phyloP scores from a whole-genome alignment of 2,113 vertebrate species.

The Dissostichus mawsoni region DNA sequence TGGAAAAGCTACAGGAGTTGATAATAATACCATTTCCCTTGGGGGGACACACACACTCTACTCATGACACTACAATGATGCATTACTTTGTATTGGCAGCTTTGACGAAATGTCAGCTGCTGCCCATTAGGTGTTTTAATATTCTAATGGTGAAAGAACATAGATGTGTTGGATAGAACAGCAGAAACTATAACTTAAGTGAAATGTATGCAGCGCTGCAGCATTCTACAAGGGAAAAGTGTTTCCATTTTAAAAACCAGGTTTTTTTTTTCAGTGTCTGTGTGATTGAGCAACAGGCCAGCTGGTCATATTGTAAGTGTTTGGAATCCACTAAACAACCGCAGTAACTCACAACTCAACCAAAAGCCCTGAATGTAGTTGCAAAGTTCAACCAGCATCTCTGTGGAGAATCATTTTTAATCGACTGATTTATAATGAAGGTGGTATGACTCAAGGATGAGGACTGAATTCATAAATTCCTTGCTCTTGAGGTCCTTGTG shows the following conservation, averaged over 20 bases:
- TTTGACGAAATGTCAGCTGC: neutral
- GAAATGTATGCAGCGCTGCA: neutral
- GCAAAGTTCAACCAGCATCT: slow-evolving; percentile 8
- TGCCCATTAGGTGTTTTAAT: neutral
- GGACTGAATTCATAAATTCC: neutral
- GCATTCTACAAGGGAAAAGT: neutral
- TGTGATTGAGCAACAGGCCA: slow-evolving; percentile 29
- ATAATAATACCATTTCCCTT: slow-evolving; percentile 51
- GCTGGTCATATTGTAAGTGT: slow-evolving; percentile 23
- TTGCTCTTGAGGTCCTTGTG: neutral
- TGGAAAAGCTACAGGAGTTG: slow-evolving; percentile 64
- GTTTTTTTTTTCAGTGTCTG: slow-evolving; percentile 19
- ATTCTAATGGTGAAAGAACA: neutral
- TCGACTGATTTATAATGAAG: slow-evolving; percentile 7
- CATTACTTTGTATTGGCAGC: slow-evolving; percentile 15
- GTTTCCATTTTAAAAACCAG: slow-evolving; percentile 28
- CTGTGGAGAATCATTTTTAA: neutral
- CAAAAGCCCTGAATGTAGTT: slow-evolving; percentile 19
- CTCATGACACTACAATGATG: neutral
- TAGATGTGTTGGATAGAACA: neutral
- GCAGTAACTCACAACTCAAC: slow-evolving; percentile 22
- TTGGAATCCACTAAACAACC: slow-evolving; percentile 35
- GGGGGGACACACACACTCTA: slow-evolving; percentile 11
- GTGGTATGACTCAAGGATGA: neutral
- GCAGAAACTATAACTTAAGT: neutral